Evolutionary conservation across 2,888 invertebrate genomes (phyloP).

Genomic region (Philopedon plagiatum): DNA sequence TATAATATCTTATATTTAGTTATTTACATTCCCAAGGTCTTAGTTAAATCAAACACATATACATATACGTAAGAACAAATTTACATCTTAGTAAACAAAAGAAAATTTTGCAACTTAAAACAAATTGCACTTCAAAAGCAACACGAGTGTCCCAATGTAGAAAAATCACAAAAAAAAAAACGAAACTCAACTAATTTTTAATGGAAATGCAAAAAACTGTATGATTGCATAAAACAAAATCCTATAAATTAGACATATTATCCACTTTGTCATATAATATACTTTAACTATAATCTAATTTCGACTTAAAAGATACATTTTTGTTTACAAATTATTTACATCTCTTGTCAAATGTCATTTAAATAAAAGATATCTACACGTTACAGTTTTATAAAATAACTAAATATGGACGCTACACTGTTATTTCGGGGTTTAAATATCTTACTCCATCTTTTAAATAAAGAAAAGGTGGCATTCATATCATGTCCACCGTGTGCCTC

Average conservation of each 20-base stretch:
- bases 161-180: constrained; percentile 55
- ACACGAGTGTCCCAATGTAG: constrained; percentile 44
- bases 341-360: constrained; percentile 46
- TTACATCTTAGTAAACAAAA: constrained; percentile 48
- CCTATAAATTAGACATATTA: constrained; percentile 41
- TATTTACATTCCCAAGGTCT: constrained; percentile 61
- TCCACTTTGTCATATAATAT: constrained; percentile 43
- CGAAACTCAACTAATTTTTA: constrained; percentile 36
- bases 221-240: constrained; percentile 33
- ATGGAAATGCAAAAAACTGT: constrained; percentile 61
- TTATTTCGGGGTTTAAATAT: constrained; percentile 34
- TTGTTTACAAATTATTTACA: constrained; percentile 60
- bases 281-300: constrained; percentile 44
- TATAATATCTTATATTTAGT: constrained; percentile 58
- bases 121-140: constrained; percentile 54
- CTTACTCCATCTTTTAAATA: constrained; percentile 24
- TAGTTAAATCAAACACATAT: constrained; percentile 54
- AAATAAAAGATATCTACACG: constrained; percentile 56
- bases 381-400: constrained; percentile 55
- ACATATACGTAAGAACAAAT: constrained; percentile 51
- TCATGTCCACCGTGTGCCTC: too few species aligned
- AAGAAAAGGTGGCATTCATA: constrained; percentile 11
- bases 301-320: constrained; percentile 53
- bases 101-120: constrained; percentile 45
- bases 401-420: constrained; percentile 58